Base-by-base conservation (phyloP, 1,140 invertebrate genomes). In the Myzus persicae region DNA sequence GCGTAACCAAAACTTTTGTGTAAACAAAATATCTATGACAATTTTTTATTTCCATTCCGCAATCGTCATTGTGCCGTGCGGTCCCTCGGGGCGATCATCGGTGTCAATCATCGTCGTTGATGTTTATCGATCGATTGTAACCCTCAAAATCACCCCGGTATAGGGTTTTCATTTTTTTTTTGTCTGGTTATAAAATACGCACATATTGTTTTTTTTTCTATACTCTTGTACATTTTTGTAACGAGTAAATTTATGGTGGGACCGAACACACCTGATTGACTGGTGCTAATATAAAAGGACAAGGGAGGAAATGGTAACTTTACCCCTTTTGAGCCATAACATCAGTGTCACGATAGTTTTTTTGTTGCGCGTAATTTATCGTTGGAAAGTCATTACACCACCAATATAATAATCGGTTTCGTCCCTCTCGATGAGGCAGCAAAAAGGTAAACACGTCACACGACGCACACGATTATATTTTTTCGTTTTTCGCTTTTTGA, bases 351-450 rank as follows among this genome's bases (percentile, higher is more conserved):
- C 81, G 91, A 84, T 51, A 82, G 91, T 48, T 85, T 93, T 91
- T 93, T 93, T 93, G 91, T 93, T 54, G 81, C 40, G 26, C 46
- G 91, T 93, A 85, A 93, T 93, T 93, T 93, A 93, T 93, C 91
- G 91, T 84, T 22, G 81, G 81, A 93, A 84, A 84, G 91, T 93
- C 91, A 93, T 93, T 93, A 93, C 91, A 84, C 91, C 91, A 54
- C 91, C 91, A 93, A 93, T 93, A 93, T 93, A 93, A 93, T 93
- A 93, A 93, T 93, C 91, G 91, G 91, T 93, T 93, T 93, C 26
- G 44, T 93, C 91, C 91, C 91, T 93, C 46, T 93, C 91, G 91
- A 93, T 93, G 91, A 93, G 76, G 91, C 91, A 48, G 91, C 91
- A 93, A 93, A 93, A 93, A 93, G 91, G 91, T 93, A 93, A 93